phyloP scores from a whole-genome alignment of 2,888 invertebrate species.

The Theodoxus fluviatilis region DNA sequence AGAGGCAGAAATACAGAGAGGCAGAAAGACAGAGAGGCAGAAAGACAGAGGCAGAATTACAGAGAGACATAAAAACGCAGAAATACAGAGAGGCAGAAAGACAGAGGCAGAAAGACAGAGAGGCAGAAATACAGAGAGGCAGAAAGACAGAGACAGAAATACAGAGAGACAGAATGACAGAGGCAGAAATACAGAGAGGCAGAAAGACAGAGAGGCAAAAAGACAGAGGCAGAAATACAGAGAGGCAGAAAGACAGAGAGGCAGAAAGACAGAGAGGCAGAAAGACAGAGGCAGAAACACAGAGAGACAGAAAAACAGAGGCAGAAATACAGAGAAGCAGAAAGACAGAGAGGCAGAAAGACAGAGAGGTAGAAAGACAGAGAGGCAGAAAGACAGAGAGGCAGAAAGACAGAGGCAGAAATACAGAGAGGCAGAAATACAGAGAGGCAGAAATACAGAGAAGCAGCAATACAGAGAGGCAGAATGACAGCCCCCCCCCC shows the following conservation, averaged over 20 bases:
- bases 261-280: no score
- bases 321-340: neutral
- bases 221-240: no score
- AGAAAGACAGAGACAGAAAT: neutral
- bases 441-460: neutral
- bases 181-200: neutral
- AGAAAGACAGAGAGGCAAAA: conserved; percentile 86
- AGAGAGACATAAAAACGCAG: neutral
- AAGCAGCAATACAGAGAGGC: neutral
- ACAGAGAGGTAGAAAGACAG: neutral
- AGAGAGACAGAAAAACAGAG: no score
- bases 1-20: no score
- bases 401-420: neutral
- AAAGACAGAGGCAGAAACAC: no score
- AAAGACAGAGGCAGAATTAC: no score
- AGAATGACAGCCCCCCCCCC: neutral
- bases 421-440: neutral
- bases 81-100: no score
- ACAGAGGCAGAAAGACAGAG: neutral
- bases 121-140: neutral
- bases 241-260: no score
- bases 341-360: neutral
- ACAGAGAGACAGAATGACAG: neutral
- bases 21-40: no score
- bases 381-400: neutral